phyloP scores from a whole-genome alignment of 2,888 invertebrate species.

The Physocephala rufipes region DNA sequence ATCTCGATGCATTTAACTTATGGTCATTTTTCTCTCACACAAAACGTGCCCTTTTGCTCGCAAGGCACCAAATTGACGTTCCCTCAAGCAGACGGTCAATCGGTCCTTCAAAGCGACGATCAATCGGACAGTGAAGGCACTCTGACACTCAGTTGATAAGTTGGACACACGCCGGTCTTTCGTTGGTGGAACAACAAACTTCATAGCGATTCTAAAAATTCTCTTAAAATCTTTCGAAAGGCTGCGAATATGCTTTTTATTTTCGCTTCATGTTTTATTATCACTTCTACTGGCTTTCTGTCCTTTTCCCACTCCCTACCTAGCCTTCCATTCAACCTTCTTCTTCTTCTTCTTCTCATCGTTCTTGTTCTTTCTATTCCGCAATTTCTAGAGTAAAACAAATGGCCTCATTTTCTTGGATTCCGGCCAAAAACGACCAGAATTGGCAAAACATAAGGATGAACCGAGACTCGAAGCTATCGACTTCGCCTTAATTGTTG shows the following conservation, averaged over 20 bases:
- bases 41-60: not conserved
- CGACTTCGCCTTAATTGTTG: not conserved
- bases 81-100: conserved; percentile 17
- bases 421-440: conserved; percentile 24
- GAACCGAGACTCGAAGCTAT: not conserved
- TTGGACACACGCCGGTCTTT: too few species aligned
- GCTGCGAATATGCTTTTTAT: not conserved
- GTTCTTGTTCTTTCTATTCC: too few species aligned
- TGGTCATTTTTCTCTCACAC: not conserved
- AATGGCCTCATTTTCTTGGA: conserved; percentile 16
- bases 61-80: too few species aligned
- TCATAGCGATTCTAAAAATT: not conserved
- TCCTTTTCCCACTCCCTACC: not conserved
- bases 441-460: not conserved
- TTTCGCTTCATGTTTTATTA: not conserved
- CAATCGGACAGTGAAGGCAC: not conserved
- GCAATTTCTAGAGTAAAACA: too few species aligned
- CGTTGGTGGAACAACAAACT: too few species aligned
- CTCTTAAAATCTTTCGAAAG: not conserved
- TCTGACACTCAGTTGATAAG: too few species aligned
- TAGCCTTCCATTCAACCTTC: not conserved
- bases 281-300: not conserved
- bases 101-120: conserved; percentile 7
- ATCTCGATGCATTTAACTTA: not conserved
- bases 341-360: too few species aligned